Evolutionary conservation across 1,140 invertebrate species (phyloP), one percentile per base, ranked within the genome.

Genomic region (Drosophila athabasca): DNA sequence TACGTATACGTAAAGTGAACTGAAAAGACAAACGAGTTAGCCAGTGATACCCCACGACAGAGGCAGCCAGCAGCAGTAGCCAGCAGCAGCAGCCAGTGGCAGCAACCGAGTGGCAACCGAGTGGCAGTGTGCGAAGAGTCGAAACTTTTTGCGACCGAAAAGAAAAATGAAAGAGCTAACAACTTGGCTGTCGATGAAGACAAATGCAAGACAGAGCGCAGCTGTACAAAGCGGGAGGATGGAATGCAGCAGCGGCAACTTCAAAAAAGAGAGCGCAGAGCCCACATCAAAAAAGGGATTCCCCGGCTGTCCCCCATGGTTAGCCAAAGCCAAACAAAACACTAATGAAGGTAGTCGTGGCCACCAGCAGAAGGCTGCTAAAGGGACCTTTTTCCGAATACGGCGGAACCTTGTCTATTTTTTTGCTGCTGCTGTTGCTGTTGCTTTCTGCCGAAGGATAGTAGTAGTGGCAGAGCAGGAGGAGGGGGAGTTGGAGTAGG

Each of bases 111-210:
- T 61, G 73, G 69, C 74, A 73, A 73, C 68, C 51, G 58, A 65
- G 61, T 53, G 44, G 7, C 17, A 35, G 8, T 15, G 19, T 26
- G 24, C 5, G 29, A n/a, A n/a, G 39, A 62, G 58, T 72, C 50
- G n/a, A 75, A 75, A 75, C 41, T 75, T 88, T 89, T 83, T 83
- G 76, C 60, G 62, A 65, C 57, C 79, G 17, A 55, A 70, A 78
- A 88, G 82, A 87, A 88, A 88, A 88, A 88, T 88, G 76, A 88
- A 89, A 76, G 72, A 88, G 67, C 79, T 75, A 79, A 79, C 71
- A 83, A 83, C 84, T 88, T 88, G 76, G 83, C 83, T 89, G 83
- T 88, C 83, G 79, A 88, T 88, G 83, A 88, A 88, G 84, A 88
- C 84, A 88, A 88, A 88, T 88, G 83, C 83, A 88, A 79, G 81